Evolutionary conservation across 2,888 invertebrate species (phyloP), one percentile per base, ranked within the genome.

Genomic region (Gordius sp.): DNA sequence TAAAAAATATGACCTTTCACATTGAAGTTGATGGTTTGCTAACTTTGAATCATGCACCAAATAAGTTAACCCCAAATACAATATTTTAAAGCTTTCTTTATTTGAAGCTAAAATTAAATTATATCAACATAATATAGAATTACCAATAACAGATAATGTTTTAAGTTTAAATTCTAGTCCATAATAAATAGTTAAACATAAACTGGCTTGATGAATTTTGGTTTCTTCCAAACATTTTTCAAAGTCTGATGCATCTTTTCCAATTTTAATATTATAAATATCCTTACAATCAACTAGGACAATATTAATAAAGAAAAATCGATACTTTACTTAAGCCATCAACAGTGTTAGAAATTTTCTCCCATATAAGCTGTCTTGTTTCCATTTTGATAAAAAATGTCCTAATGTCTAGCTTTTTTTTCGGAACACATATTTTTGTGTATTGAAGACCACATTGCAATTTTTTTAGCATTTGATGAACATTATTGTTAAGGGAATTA

Each of bases 121-220:
- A n/a, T 47, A 4, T 8, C 4, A n/a, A 47, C 20, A 47, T 4
- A 47, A 47, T n/a, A 47, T 47, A 47, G 4, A 20, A 8, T 33
- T n/a, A 47, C 47, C 47, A 18, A 47, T 47, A n/a, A 47, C 4
- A n/a, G 47, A 20, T n/a, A 47, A 47, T 8, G 47, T 47, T 47
- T 8, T n/a, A 47, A 47, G 4, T 47, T 20, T 47, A 47, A 47
- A 47, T 23, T 47, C 47, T n/a, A 4, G 8, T 13, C 47, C 47
- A 47, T 47, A 47, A 47, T 47, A 47, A 47, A 47, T 8, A 4
- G 47, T n/a, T 47, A 47, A 47, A 47, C 47, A 47, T 4, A 47
- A 20, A 47, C 23, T 8, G 8, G 47, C 16, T n/a, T 18, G 20
- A 47, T 20, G 20, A n/a, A 23, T 8, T 4, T 47, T 47, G 4